Evolutionary conservation across 2,113 vertebrate genomes (phyloP).

Genomic region (Fulmarus glacialis): DNA sequence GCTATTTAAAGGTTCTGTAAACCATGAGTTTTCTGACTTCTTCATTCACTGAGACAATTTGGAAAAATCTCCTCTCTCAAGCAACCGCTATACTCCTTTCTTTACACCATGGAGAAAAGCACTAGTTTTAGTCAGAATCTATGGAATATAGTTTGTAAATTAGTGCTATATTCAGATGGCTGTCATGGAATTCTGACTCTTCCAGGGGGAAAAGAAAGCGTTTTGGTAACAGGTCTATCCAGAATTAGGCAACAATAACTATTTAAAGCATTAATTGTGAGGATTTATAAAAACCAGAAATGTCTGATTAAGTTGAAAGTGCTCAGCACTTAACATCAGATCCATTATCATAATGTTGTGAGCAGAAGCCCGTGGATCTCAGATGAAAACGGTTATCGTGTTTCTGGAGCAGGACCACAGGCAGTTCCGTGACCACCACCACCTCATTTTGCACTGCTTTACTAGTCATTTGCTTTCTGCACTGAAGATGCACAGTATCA

Average conservation of each 20-base stretch:
- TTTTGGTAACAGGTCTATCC: neutral
- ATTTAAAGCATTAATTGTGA: neutral
- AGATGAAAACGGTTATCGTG: rapidly evolving
- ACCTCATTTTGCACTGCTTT: neutral
- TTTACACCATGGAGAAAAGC: neutral
- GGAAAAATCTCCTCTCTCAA: neutral
- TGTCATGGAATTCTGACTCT: neutral
- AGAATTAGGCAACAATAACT: neutral
- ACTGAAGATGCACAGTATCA: neutral
- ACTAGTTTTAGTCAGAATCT: neutral
- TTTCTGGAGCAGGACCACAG: neutral
- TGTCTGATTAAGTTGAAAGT: neutral
- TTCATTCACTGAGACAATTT: neutral
- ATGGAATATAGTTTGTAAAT: neutral
- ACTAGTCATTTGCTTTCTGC: neutral
- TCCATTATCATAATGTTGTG: neutral
- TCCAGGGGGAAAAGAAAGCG: neutral
- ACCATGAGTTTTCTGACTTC: neutral
- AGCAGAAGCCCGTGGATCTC: neutral
- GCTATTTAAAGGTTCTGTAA: neutral
- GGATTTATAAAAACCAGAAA: neutral
- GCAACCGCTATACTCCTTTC: neutral
- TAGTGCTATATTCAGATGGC: neutral
- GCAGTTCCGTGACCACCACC: neutral
- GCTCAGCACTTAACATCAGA: neutral